Conservation (phyloP, 1,140 invertebrate species). For the Drosophila bipectinata region DNA sequence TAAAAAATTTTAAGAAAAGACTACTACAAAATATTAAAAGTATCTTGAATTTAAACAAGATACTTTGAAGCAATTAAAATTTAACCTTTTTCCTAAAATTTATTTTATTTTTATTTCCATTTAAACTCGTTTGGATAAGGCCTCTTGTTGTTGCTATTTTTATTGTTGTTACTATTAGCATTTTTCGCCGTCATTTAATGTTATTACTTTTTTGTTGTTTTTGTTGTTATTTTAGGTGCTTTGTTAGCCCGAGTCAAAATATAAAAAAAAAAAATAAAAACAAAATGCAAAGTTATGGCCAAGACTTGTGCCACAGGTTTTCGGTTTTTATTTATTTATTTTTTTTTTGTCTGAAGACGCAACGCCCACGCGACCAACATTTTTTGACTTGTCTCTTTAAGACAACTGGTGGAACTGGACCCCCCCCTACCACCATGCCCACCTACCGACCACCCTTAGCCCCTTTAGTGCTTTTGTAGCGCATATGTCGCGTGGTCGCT, state of each 20-base stretch:
- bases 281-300: conserved; percentile 75
- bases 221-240: no score
- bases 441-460: neutral
- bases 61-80: neutral
- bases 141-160: conserved; percentile 53
- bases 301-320: conserved; percentile 76
- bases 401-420: neutral
- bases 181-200: conserved; percentile 77
- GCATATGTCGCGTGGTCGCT: conserved; percentile 70
- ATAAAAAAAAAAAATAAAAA: conserved; percentile 38
- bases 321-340: conserved; percentile 28
- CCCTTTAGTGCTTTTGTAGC: conserved; percentile 23
- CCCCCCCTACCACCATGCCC: neutral
- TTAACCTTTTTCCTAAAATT: neutral
- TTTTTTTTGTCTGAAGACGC: conserved; percentile 59
- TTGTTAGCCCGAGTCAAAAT: conserved; percentile 48
- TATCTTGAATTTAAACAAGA: no score
- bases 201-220: conserved; percentile 17
- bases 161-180: conserved; percentile 80
- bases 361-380: conserved; percentile 80
- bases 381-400: conserved; percentile 68
- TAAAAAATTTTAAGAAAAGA: no score
- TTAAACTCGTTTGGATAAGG: conserved; percentile 64
- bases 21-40: no score
- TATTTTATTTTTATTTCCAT: conserved; percentile 5